A percentile compares a stretch with the other conserved stretches of the same genome.
These are phyloP conservation scores for Sitophilus oryzae DNA, from an alignment of 1,140 invertebrate species.

Conservation along the genomic window DNA sequence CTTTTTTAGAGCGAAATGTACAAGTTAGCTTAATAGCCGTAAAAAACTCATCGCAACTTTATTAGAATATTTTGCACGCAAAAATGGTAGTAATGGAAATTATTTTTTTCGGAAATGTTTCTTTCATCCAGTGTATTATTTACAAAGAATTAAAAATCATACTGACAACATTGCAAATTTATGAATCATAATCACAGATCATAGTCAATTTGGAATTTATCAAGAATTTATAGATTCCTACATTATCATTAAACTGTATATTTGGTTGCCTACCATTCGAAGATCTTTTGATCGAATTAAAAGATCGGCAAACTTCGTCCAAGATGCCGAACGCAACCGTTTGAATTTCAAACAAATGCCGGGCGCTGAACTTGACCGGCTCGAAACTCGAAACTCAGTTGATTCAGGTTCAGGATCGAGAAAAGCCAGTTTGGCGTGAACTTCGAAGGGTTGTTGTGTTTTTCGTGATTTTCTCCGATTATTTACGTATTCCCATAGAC, in stretches of 20 bases:
- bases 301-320: slow-evolving; percentile 1
- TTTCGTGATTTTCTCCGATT: neutral
- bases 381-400: slow-evolving; percentile 1
- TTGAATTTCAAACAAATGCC: slow-evolving; percentile 21
- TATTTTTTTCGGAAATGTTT: no score
- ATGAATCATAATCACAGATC: no score
- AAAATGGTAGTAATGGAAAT: no score
- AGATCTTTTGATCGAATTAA: neutral
- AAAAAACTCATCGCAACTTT: no score
- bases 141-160: no score
- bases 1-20: no score
- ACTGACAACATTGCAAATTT: no score
- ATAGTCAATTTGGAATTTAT: no score
- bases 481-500: neutral
- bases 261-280: neutral
- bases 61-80: no score
- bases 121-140: no score
- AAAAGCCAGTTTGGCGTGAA: slow-evolving; percentile 20
- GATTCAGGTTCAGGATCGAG: neutral
- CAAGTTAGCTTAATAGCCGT: no score
- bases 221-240: no score
- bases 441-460: slow-evolving; percentile 2
- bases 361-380: slow-evolving; percentile 23
- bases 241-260: neutral
- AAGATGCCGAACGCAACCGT: neutral